phyloP scores from a whole-genome alignment of 2,888 invertebrate genomes.

The Myopa testacea region DNA sequence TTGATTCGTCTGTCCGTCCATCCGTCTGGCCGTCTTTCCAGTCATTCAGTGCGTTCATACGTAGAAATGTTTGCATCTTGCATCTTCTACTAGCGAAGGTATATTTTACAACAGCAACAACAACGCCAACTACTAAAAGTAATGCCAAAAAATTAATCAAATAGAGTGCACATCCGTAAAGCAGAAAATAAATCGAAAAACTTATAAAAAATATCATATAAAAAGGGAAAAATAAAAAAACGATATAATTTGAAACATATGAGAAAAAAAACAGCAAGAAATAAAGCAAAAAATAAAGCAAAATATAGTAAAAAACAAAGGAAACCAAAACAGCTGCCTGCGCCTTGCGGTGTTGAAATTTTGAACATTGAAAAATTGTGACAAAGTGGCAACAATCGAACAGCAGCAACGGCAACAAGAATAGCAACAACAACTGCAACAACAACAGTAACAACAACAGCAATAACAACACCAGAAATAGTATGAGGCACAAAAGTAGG shows the following conservation, averaged over 20 bases:
- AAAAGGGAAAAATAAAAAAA: not conserved
- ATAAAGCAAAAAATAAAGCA: not conserved
- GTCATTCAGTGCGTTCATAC: not conserved
- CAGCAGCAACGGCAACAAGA: constrained; percentile 7
- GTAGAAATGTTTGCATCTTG: too few relatives aligned
- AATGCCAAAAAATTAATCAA: constrained; percentile 31
- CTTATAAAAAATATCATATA: too few relatives aligned
- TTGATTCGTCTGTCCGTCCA: too few relatives aligned
- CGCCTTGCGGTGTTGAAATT: constrained; percentile 46
- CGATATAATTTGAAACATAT: not conserved
- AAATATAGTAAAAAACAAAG: constrained; percentile 1
- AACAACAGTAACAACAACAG: not conserved
- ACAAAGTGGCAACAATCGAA: constrained; percentile 42
- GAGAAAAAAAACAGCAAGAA: constrained; percentile 7
- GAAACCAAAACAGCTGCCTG: constrained; percentile 29
- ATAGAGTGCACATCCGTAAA: not conserved
- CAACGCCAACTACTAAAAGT: not conserved
- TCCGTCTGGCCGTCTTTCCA: too few relatives aligned
- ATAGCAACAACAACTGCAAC: not conserved
- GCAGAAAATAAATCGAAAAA: constrained; percentile 11
- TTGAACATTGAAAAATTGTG: constrained; percentile 48
- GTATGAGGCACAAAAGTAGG: too few relatives aligned
- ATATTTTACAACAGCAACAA: not conserved
- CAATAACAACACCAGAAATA: not conserved
- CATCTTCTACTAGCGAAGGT: too few relatives aligned